Conservation (phyloP, 2,888 invertebrate species). For the Nudaria mundana region DNA sequence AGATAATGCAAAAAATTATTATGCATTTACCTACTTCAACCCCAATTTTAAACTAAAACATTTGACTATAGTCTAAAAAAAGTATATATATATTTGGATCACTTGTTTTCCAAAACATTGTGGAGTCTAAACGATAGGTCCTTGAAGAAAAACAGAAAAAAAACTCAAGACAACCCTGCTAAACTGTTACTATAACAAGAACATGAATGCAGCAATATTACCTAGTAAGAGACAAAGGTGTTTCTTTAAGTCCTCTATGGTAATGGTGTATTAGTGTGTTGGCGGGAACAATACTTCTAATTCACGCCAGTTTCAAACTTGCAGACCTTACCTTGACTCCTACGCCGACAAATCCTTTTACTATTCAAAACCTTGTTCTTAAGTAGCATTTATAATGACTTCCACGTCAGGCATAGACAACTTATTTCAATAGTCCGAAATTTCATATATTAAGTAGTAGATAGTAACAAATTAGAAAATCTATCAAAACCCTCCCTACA, state of each 20-base stretch:
- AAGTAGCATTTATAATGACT: constrained; percentile 31
- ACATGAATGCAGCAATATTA: constrained; percentile 38
- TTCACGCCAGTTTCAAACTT: constrained; percentile 56
- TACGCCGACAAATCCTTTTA: constrained; percentile 71
- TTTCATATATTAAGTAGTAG: not conserved
- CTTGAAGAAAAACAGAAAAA: too few relatives aligned
- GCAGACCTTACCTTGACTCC: constrained; percentile 81
- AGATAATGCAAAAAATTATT: too few relatives aligned
- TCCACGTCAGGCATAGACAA: constrained; percentile 21
- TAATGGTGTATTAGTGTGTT: constrained; percentile 59
- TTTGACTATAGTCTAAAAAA: too few relatives aligned
- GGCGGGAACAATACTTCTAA: constrained; percentile 74
- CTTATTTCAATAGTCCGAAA: constrained; percentile 11
- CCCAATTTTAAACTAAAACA: too few relatives aligned
- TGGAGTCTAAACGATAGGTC: too few relatives aligned
- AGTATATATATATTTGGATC: too few relatives aligned
- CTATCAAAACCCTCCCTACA: too few relatives aligned
- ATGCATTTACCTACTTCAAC: too few relatives aligned
- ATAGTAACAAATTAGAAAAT: too few relatives aligned
- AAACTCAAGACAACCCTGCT: too few relatives aligned
- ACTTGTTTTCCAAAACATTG: too few relatives aligned
- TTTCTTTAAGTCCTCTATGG: constrained; percentile 40
- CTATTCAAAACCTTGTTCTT: constrained; percentile 57
- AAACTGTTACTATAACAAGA: too few relatives aligned
- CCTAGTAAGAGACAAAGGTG: constrained; percentile 46